A percentile compares a stretch with the other conserved stretches of the same genome.
Conservation (phyloP, 2,113 vertebrate genomes). For the Psittacara wagleri region DNA sequence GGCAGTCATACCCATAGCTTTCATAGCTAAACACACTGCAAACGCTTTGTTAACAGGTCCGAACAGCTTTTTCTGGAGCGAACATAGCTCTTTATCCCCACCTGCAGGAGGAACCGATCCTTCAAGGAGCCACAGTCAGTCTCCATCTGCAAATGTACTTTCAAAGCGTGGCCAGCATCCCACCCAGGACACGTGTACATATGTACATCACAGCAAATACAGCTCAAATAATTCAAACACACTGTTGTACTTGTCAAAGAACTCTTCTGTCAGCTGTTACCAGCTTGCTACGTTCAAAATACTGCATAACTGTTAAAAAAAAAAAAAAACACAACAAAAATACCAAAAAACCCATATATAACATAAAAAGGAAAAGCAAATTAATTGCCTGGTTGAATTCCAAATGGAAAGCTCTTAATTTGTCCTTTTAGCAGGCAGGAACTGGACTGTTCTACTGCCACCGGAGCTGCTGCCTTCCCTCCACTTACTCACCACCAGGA, state of each 20-base stretch:
- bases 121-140: no score
- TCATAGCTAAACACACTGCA: not conserved
- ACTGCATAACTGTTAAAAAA: not conserved
- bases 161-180: not conserved
- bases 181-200: accelerated
- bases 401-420: not conserved
- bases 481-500: not conserved
- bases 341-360: accelerated
- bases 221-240: not conserved
- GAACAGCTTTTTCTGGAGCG: not conserved
- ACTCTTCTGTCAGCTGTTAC: not conserved
- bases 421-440: not conserved
- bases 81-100: conserved; percentile 43
- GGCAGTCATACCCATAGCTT: not conserved
- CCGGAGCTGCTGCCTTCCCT: not conserved
- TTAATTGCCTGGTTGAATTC: not conserved
- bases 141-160: not conserved
- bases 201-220: not conserved
- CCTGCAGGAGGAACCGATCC: not conserved
- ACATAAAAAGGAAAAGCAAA: not conserved
- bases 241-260: not conserved
- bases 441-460: not conserved
- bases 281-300: not conserved
- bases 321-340: not conserved
- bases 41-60: not conserved